A percentile compares a stretch with the other conserved stretches of the same genome.
Evolutionary conservation across 2,113 vertebrate genomes (phyloP).

Genomic region (Calonectris borealis): DNA sequence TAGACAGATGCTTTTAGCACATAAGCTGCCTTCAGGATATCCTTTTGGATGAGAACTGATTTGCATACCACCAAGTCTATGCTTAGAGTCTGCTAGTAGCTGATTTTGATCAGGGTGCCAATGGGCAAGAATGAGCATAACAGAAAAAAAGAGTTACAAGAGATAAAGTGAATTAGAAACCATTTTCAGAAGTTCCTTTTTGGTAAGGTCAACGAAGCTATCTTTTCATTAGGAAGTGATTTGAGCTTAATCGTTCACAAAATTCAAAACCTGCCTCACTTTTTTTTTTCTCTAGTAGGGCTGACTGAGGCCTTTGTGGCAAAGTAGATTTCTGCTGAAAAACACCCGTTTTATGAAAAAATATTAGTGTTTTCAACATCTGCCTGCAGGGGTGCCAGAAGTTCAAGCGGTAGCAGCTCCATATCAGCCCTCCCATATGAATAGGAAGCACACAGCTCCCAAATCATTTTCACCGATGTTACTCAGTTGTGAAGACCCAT

Average conservation of each 20-base stretch:
- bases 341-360: neutral
- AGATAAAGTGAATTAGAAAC: neutral
- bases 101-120: constrained; percentile 34
- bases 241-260: neutral
- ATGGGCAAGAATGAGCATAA: constrained; percentile 17
- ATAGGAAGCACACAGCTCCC: neutral
- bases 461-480: neutral
- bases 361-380: neutral
- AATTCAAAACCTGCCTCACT: neutral
- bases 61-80: constrained; percentile 6
- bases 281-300: neutral
- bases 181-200: neutral
- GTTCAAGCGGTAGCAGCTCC: neutral
- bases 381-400: constrained; percentile 14
- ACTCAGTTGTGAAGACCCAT: neutral
- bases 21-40: constrained; percentile 28
- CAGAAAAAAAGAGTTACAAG: constrained; percentile 5
- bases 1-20: constrained; percentile 16
- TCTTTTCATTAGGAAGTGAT: neutral
- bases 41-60: constrained; percentile 28
- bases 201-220: neutral
- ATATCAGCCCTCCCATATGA: neutral
- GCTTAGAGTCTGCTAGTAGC: neutral
- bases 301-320: neutral
- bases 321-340: neutral